Base-by-base conservation (phyloP, 2,797 vertebrate genomes). In the Eulemur albifrons region DNA sequence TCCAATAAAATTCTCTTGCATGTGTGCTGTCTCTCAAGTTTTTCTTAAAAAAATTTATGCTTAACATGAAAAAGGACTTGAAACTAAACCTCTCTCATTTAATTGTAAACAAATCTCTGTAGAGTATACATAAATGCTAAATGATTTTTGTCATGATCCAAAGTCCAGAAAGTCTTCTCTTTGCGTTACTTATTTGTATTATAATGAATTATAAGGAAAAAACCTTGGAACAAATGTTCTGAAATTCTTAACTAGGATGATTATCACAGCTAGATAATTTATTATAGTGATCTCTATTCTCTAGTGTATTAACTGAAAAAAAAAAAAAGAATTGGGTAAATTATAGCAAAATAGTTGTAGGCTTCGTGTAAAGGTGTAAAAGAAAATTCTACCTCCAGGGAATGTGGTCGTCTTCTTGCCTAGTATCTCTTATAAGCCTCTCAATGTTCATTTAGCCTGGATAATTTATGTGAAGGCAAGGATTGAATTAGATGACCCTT, bases 381-480 rank as follows among this genome's bases (percentile, higher is more conserved):
- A 65, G 35, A 76, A 90, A 67, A 85, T 63, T 91, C 1, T 1
- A 61, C 57, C 70, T 72, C 15, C 5, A 23, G 45, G 15, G 45
- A 93, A 80, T 63, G 0, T n/a, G 48, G 35, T 73, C 61, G 50
- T 85, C 35, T 67, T 13, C 54, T 89, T 63, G 2, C 9, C 35
- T 54, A 45, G 35, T 82, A 27, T 75, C 32, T 89, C 70, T 90
- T 85, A 32, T 5, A 54, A 96, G 61, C 20, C 27, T 88, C 43
- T 54, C 15, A 83, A 7, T 7, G 12, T 84, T 95, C 57, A 63
- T 81, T 95, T 81, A 50, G 57, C 8, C 45, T 88, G 10, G 7
- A n/a, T 96, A 67, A 94, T 96, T 96, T 87, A 84, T 88, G 32
- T 87, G 65, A 88, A 89, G 30, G 27, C 7, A 15, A 87, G 61